Conservation (phyloP, 2,113 vertebrate genomes). For the Boulengeromyrus knoepffleri region DNA sequence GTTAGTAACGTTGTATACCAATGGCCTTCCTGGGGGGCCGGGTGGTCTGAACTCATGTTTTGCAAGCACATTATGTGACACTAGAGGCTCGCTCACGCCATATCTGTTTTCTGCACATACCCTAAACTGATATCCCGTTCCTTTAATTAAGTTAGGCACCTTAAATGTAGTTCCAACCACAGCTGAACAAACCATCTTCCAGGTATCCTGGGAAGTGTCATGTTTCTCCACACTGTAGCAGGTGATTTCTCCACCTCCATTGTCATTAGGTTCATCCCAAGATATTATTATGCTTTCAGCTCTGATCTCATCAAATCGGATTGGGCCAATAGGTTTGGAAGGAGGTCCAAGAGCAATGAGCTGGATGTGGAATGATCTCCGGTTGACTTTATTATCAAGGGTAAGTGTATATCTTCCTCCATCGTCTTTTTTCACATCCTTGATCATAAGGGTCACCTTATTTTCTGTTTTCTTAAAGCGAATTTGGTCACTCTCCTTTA, state of each 20-base stretch:
- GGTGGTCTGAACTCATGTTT: constrained; percentile 95
- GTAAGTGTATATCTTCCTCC: constrained; percentile 91
- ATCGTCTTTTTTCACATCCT: constrained; percentile 84
- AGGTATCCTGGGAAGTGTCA: constrained; percentile 78
- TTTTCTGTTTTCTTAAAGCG: constrained; percentile 89
- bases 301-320: constrained; percentile 88
- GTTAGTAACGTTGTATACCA: constrained; percentile 89
- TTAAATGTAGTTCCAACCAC: constrained; percentile 79
- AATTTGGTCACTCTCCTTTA: constrained; percentile 89
- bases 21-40: constrained; percentile 85
- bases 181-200: constrained; percentile 93
- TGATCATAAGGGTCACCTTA: constrained; percentile 84
- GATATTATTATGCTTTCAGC: constrained; percentile 87
- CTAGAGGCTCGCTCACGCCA: constrained; percentile 78
- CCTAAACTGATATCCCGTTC: constrained; percentile 88
- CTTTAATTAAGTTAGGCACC: constrained; percentile 85
- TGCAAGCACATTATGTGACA: constrained; percentile 81
- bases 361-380: constrained; percentile 76
- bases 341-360: constrained; percentile 88
- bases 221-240: constrained; percentile 88
- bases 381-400: constrained; percentile 81
- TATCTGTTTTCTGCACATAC: constrained; percentile 90
- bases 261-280: constrained; percentile 88
- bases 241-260: constrained; percentile 86
- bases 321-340: constrained; percentile 85